Evolutionary conservation across 1,140 invertebrate genomes (phyloP).

Genomic region (Apis cerana): DNA sequence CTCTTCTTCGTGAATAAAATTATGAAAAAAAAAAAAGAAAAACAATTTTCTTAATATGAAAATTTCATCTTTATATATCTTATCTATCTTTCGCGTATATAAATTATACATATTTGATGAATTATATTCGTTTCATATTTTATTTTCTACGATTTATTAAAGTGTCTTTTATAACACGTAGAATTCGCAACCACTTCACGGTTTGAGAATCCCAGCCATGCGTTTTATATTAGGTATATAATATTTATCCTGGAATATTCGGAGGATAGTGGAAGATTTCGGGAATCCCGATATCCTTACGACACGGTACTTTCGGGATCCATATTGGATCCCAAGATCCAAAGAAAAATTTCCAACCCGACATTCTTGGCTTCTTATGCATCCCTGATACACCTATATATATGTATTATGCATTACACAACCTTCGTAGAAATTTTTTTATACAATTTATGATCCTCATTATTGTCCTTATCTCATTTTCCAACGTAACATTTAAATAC

Average conservation of each 20-base stretch:
- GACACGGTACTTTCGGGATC: not conserved
- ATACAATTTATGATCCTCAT: not conserved
- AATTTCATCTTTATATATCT: too few species aligned
- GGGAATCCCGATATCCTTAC: not conserved
- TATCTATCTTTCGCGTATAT: too few species aligned
- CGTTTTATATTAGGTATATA: not conserved
- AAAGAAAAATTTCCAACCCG: not conserved
- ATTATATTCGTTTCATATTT: not conserved
- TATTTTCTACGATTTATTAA: not conserved
- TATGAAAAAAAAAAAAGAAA: too few species aligned
- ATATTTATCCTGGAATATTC: not conserved
- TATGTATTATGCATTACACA: not conserved
- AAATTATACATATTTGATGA: too few species aligned
- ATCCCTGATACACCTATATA: not conserved
- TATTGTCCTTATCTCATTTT: not conserved
- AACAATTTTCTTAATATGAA: not conserved
- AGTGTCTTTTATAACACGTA: not conserved
- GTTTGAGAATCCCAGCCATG: not conserved
- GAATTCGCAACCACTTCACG: too few species aligned
- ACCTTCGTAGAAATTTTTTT: not conserved
- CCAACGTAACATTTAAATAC: not conserved
- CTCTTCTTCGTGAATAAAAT: too few species aligned
- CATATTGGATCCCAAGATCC: not conserved
- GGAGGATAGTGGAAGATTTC: not conserved
- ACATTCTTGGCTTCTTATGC: not conserved